A percentile compares a stretch with the other conserved stretches of the same genome.
These are phyloP conservation scores for Pantherophis alleghaniensis DNA, from an alignment of 2,797 vertebrate genomes.

Conservation along the genomic window DNA sequence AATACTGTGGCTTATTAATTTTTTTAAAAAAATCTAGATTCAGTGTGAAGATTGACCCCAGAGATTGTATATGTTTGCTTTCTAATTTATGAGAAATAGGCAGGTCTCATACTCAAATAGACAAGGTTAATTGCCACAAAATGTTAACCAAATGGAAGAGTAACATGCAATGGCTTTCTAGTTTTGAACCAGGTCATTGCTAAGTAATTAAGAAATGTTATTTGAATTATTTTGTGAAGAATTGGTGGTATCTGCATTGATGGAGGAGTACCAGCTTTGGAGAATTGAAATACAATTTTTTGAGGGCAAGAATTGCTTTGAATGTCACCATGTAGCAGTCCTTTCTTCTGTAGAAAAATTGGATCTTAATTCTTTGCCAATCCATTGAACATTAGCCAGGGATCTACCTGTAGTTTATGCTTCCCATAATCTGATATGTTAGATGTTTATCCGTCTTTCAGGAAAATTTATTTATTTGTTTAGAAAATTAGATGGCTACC, in stretches of 20 bases:
- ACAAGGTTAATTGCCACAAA: neutral
- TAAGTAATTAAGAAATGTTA: neutral
- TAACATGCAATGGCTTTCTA: neutral
- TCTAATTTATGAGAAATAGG: neutral
- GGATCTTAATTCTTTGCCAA: neutral
- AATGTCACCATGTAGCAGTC: neutral
- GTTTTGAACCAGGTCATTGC: neutral
- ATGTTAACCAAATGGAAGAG: neutral
- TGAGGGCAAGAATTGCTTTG: neutral
- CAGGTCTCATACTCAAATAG: neutral
- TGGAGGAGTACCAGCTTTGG: neutral
- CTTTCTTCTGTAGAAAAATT: neutral
- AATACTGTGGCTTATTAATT: neutral
- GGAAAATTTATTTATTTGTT: neutral
- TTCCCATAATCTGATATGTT: neutral
- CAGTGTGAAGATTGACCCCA: neutral
- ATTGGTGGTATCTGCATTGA: neutral
- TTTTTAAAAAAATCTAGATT: neutral
- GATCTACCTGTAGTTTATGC: neutral
- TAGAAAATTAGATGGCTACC: neutral
- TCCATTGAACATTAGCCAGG: neutral
- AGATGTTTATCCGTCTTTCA: neutral
- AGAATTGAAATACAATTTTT: neutral
- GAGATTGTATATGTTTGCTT: neutral
- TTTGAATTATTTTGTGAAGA: neutral